These are phyloP conservation scores for Rhagophthalmus giganteus DNA, from an alignment of 2,888 invertebrate species.

Conservation along the genomic window DNA sequence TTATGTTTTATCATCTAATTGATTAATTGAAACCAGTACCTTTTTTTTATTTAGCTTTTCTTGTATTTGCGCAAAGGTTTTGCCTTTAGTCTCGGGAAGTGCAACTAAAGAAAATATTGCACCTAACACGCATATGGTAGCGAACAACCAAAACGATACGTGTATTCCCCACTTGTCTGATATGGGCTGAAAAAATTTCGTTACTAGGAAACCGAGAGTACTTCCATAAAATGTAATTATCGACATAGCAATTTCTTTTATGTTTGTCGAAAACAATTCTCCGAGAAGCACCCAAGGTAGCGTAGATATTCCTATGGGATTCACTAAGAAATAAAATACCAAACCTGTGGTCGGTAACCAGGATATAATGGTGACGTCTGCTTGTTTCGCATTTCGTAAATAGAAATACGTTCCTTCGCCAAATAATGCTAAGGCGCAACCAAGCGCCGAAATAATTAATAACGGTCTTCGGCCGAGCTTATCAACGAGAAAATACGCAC, in stretches of 20 bases:
- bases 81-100: too few relatives aligned
- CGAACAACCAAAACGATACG: constrained; percentile 63
- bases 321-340: constrained; percentile 61
- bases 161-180: constrained; percentile 61
- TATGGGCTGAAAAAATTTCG: constrained; percentile 63
- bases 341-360: constrained; percentile 61
- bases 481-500: constrained; percentile 56
- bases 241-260: constrained; percentile 64
- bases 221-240: constrained; percentile 62
- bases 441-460: constrained; percentile 59
- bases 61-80: too few relatives aligned
- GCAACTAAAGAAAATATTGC: too few relatives aligned
- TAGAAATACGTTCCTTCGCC: constrained; percentile 60
- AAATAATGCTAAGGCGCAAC: constrained; percentile 59
- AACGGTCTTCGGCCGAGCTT: constrained; percentile 60
- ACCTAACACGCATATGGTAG: too few relatives aligned
- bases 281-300: constrained; percentile 65
- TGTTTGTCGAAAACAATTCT: constrained; percentile 66
- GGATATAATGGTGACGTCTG: constrained; percentile 52
- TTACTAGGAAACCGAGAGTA: constrained; percentile 60
- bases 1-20: too few relatives aligned
- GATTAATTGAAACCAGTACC: too few relatives aligned
- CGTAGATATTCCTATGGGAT: constrained; percentile 63
- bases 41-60: too few relatives aligned
- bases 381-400: constrained; percentile 54